phyloP scores from a whole-genome alignment of 2,888 invertebrate species.

The Celastrina argiolus region DNA sequence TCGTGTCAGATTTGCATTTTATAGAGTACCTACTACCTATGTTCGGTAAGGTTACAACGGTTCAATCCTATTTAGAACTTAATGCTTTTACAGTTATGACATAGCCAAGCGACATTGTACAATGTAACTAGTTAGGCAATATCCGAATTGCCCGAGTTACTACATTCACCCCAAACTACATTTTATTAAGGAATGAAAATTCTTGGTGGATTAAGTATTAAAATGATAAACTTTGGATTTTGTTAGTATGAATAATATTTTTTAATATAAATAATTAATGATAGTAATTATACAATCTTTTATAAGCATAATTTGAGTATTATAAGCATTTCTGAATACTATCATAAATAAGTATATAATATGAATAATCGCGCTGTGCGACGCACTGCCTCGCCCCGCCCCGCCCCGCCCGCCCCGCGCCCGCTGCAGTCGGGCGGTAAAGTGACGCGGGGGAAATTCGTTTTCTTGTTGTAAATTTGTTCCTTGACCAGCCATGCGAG shows the following conservation, averaged over 20 bases:
- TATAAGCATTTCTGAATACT: too few species aligned
- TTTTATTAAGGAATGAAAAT: not conserved
- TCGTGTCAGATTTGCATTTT: conserved; percentile 12
- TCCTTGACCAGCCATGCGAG: conserved; percentile 51
- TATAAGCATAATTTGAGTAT: too few species aligned
- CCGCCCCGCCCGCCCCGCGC: not conserved
- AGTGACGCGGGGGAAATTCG: conserved; percentile 70
- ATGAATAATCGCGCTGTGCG: not conserved
- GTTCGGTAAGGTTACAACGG: not conserved
- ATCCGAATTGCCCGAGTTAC: not conserved
- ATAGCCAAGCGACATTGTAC: not conserved
- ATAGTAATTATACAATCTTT: too few species aligned
- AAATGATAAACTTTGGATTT: too few species aligned
- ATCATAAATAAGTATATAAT: too few species aligned
- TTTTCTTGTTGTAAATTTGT: conserved; percentile 61
- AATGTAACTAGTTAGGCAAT: conserved; percentile 11
- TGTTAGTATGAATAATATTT: too few species aligned
- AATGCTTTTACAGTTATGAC: conserved; percentile 1
- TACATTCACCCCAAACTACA: not conserved
- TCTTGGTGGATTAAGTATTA: too few species aligned
- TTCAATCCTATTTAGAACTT: not conserved
- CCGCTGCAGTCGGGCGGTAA: conserved; percentile 53
- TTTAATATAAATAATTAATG: too few species aligned
- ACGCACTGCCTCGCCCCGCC: too few species aligned
- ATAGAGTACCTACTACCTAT: too few species aligned